phyloP scores from a whole-genome alignment of 2,888 invertebrate species.

The Anorthoa munda region DNA sequence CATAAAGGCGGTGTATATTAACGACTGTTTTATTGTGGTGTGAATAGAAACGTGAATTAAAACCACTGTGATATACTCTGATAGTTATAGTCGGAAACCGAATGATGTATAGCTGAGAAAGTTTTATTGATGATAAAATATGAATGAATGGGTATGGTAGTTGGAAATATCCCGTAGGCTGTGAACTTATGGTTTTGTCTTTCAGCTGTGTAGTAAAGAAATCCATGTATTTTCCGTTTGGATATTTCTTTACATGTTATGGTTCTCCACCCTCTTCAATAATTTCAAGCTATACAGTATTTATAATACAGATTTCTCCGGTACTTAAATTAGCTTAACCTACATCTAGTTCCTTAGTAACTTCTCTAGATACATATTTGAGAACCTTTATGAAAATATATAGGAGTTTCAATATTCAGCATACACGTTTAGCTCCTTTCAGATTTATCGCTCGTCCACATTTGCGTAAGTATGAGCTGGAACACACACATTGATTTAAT shows the following conservation, averaged over 20 bases:
- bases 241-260: slow-evolving; percentile 7
- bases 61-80: slow-evolving; percentile 67
- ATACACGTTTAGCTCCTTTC: slow-evolving; percentile 5
- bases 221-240: slow-evolving; percentile 32
- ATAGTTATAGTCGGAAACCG: slow-evolving; percentile 66
- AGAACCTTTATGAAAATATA: not conserved
- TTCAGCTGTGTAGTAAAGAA: slow-evolving; percentile 25
- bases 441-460: slow-evolving; percentile 43
- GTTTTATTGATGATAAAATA: slow-evolving; percentile 61
- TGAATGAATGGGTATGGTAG: slow-evolving; percentile 21
- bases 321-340: not conserved
- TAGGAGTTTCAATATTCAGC: slow-evolving; percentile 32
- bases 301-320: not conserved
- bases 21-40: slow-evolving; percentile 81
- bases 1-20: slow-evolving; percentile 56
- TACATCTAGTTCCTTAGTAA: not conserved
- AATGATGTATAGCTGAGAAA: slow-evolving; percentile 53
- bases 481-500: slow-evolving; percentile 59
- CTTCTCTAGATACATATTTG: slow-evolving; percentile 7
- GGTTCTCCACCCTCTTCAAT: not conserved
- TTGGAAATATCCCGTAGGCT: slow-evolving; percentile 20
- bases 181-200: slow-evolving; percentile 5
- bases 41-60: slow-evolving; percentile 82
- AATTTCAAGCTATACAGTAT: not conserved
- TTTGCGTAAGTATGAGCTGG: slow-evolving; percentile 34